Base-by-base conservation (phyloP, 2,797 vertebrate genomes). In the Gadopsis marmoratus region DNA sequence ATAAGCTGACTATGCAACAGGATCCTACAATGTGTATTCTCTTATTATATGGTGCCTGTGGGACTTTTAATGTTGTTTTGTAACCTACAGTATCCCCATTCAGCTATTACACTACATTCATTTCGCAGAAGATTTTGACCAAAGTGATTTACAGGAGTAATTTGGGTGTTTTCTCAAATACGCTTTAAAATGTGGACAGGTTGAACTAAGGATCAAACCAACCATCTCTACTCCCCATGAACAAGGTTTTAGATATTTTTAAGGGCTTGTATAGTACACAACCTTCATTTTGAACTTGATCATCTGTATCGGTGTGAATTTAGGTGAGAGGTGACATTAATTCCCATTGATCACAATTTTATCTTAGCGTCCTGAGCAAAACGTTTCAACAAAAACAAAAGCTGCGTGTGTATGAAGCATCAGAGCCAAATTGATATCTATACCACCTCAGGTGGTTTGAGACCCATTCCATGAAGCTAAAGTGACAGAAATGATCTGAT, bases 1-100 rank as follows among this genome's bases (percentile, higher is more conserved):
- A 62, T 54, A 69, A 6, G 53, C 17, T 62, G 26, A 71, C 37
- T 53, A 17, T 54, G 45, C 33, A 53, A 4, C 59, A 39, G n/a
- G 19, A 31, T 54, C 53, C 7, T 43, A 54, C 80, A 79, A 63
- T 74, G 16, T 33, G 48, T 23, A 47, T 54, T 59, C 29, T 31
- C 37, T 55, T 23, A 5, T 37, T 12, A 55, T 23, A 31, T 37
- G 23, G 21, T 48, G 13, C 54, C 48, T 11, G 19, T 41, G 14
- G 39, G 10, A 8, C 50, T 78, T 63, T 60, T 5, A 9, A 31
- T 54, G 8, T 50, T 67, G 48, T n/a, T 55, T 43, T 7, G 59
- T 43, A 29, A 59, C 35, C 19, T 10, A 8, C 45, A 39, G 2
- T 41, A 14, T 71, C 21, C 23, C 17, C 29, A 50, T 12, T 29